Conservation (phyloP, 2,797 vertebrate species). For the Helostoma temminkii region DNA sequence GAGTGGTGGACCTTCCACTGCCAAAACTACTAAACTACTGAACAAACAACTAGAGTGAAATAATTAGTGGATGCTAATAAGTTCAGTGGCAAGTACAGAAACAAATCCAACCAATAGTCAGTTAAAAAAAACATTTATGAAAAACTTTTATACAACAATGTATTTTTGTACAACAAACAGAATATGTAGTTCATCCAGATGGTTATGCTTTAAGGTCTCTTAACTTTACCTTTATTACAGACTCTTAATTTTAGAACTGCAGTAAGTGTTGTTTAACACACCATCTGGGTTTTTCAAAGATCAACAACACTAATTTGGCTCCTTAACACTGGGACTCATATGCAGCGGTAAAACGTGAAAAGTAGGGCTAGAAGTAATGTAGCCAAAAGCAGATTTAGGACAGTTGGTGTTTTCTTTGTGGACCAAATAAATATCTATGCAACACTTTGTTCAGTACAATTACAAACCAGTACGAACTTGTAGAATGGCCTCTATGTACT, state of each 20-base stretch:
- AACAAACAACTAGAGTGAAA: background rate
- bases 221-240: conserved; percentile 1
- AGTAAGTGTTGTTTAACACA: conserved; percentile 29
- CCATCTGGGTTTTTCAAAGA: conserved; percentile 24
- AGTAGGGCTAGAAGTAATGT: background rate
- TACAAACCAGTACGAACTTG: conserved; percentile 25
- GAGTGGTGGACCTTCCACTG: background rate
- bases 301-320: conserved; percentile 2
- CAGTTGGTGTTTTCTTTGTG: conserved; percentile 6
- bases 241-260: background rate
- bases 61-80: conserved; percentile 3
- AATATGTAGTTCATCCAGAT: conserved; percentile 6
- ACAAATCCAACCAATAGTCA: background rate
- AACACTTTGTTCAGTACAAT: conserved; percentile 22
- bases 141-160: background rate
- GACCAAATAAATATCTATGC: conserved; percentile 17
- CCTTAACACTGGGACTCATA: conserved; percentile 9
- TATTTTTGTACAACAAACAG: background rate
- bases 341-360: conserved; percentile 8
- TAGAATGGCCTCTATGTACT: conserved; percentile 12
- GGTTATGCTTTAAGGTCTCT: background rate
- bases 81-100: background rate
- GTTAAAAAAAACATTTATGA: background rate
- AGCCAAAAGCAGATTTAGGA: background rate
- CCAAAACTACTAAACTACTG: background rate